Conservation (phyloP, 2,888 invertebrate genomes). For the Cryptocephalus primarius region DNA sequence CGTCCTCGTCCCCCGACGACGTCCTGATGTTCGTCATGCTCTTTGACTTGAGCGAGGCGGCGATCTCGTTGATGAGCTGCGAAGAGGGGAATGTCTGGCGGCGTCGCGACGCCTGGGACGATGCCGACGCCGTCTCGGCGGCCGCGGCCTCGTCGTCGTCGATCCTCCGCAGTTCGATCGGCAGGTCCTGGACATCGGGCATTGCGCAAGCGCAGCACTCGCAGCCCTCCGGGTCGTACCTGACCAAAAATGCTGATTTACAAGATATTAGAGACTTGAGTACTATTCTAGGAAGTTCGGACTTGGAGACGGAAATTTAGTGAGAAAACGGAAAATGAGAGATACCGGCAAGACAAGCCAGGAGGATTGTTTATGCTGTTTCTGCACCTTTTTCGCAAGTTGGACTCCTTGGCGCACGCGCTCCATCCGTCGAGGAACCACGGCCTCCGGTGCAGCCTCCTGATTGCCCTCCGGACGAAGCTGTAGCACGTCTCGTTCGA, state of each 20-base stretch:
- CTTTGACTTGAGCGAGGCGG: conserved; percentile 60
- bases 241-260: conserved; percentile 7
- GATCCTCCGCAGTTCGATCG: conserved; percentile 76
- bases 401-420: conserved; percentile 28
- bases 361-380: too few relatives aligned
- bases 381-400: background rate
- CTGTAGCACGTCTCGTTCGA: conserved; percentile 92
- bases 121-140: too few relatives aligned
- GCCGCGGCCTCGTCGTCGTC: conserved; percentile 44
- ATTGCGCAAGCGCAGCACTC: conserved; percentile 44
- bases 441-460: conserved; percentile 52
- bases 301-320: too few relatives aligned
- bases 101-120: conserved; percentile 35
- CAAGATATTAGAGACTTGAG: too few relatives aligned
- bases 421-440: conserved; percentile 80
- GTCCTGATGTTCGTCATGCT: conserved; percentile 76
- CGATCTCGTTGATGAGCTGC: conserved; percentile 34
- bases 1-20: conserved; percentile 46
- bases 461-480: conserved; percentile 75
- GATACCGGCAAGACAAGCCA: too few relatives aligned
- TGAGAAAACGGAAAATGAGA: too few relatives aligned
- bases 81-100: conserved; percentile 43
- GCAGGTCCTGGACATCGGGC: conserved; percentile 62
- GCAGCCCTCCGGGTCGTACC: conserved; percentile 44
- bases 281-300: too few relatives aligned